A percentile compares a stretch with the other conserved stretches of the same genome.
Evolutionary conservation across 2,888 invertebrate genomes (phyloP).

Genomic region (Poecilobothrus nobilitatus): DNA sequence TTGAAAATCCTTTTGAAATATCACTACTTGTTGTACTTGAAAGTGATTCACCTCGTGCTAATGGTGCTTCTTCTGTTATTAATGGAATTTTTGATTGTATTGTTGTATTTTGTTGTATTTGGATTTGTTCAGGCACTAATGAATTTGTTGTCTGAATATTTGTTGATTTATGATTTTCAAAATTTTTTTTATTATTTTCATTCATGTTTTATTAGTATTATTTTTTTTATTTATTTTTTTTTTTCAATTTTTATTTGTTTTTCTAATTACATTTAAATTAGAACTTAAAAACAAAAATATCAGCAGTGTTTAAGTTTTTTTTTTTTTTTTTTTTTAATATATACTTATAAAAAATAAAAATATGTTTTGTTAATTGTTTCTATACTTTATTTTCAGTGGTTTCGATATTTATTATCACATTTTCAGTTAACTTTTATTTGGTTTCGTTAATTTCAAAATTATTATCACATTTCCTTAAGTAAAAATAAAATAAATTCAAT

Average conservation of each 20-base stretch:
- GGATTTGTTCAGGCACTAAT: not conserved
- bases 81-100: not conserved
- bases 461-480: no score
- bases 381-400: not conserved
- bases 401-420: not conserved
- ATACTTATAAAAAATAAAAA: not conserved
- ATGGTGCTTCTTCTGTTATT: not conserved
- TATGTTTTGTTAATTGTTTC: not conserved
- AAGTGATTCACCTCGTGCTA: conserved; percentile 1
- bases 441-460: no score
- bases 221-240: not conserved
- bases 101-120: not conserved
- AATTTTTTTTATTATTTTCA: not conserved
- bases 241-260: not conserved
- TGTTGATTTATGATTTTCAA: not conserved
- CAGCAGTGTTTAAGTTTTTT: not conserved
- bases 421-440: not conserved
- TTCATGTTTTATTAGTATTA: not conserved
- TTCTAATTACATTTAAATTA: not conserved
- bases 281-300: not conserved
- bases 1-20: not conserved
- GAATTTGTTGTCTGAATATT: not conserved
- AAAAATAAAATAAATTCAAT: no score
- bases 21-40: not conserved
- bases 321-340: no score